A percentile compares a stretch with the other conserved stretches of the same genome.
phyloP scores from a whole-genome alignment of 2,888 invertebrate genomes.

The Rhorus exstirpatorius region DNA sequence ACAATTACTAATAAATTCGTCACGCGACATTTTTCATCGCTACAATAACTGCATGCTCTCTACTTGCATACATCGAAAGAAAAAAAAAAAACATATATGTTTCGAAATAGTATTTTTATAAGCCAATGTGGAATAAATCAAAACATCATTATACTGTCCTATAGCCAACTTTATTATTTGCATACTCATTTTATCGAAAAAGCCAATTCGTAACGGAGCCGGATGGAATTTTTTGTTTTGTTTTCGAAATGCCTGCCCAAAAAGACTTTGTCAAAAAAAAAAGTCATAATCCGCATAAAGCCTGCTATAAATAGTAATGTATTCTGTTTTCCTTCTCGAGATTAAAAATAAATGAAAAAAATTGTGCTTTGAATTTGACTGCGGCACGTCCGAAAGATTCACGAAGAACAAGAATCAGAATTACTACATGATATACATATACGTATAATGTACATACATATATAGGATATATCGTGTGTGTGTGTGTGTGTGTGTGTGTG shows the following conservation, averaged over 20 bases:
- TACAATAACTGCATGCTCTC: not conserved
- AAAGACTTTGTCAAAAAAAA: constrained; percentile 13
- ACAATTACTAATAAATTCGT: not conserved
- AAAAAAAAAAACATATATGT: not conserved
- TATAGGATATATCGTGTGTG: too few relatives aligned
- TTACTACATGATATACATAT: constrained; percentile 35
- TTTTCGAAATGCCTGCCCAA: too few relatives aligned
- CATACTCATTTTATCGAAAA: constrained; percentile 18
- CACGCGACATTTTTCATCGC: constrained; percentile 40
- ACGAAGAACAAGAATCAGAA: constrained; percentile 43
- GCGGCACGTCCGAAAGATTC: constrained; percentile 62
- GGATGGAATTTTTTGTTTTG: constrained; percentile 27
- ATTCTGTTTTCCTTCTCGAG: not conserved
- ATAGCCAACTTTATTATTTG: constrained; percentile 41
- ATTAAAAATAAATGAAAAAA: constrained; percentile 25
- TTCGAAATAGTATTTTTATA: too few relatives aligned
- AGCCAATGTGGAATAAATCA: not conserved
- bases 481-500: too few relatives aligned
- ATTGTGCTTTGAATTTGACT: constrained; percentile 59
- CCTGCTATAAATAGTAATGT: constrained; percentile 20
- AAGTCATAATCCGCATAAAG: constrained; percentile 13
- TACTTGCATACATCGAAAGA: not conserved
- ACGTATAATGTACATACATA: too few relatives aligned
- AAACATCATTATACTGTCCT: not conserved
- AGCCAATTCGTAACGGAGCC: constrained; percentile 5